Evolutionary conservation across 2,888 invertebrate species (phyloP), one percentile per base, ranked within the genome.

Genomic region (Habroteleia sp.): DNA sequence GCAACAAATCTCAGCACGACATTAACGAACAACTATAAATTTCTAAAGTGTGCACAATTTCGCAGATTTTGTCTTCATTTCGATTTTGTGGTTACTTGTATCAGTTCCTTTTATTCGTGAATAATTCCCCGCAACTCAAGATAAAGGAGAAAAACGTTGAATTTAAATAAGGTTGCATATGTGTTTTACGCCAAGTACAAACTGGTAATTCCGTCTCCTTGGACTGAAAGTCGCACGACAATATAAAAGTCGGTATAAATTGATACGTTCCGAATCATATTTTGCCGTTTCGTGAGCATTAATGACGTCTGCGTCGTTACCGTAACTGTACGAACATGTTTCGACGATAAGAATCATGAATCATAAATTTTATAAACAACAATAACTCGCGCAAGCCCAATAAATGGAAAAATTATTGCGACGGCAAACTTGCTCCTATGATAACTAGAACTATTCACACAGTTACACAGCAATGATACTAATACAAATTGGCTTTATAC

Each of bases 301-400:
- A 46, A 35, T 37, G 46, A 27, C 25, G 31, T 4, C 25, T 46
- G 27, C 25, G 8, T 44, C 37, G 25, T 60, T 27, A 27, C 16
- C 14, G 27, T 27, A 44, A 44, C 33, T 11, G 13, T n/a, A 7
- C 7, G 31, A 17, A 46, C 39, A 31, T 11, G 17, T 29, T 20
- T 14, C 41, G 17, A 8, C 11, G 20, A 41, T 25, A 50, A 41
- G 31, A 50, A 50, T 50, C 41, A 6, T 63, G 33, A 50, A 14
- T 41, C 23, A 31, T 14, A 7, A 8, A 7, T 27, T 23, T 23
- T n/a, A 27, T 41, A 41, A 50, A 63, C 50, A 50, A 63, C 50
- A 54, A 46, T 46, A 56, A 56, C 39, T 66, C 41, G 41, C 25
- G 41, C 23, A 39, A 56, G n/a, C 3, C 17, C 48, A 41, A 58